Base-by-base conservation (phyloP, 1,140 invertebrate species). In the Ceratosolen fusciceps region DNA sequence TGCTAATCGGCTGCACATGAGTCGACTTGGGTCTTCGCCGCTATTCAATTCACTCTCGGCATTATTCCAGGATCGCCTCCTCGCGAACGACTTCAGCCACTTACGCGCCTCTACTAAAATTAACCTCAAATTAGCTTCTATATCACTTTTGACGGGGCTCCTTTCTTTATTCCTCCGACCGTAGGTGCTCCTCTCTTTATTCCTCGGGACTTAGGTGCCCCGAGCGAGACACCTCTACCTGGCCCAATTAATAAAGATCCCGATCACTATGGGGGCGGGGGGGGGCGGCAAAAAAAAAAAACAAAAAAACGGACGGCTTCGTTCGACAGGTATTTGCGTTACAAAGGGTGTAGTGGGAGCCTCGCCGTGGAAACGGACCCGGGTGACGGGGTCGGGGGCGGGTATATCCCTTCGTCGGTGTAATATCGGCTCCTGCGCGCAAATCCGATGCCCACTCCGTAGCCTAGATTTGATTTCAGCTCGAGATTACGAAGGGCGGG, bases 381-480 rank as follows among this genome's bases (percentile, higher is more conserved):
- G n/a, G n/a, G n/a, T n/a, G n/a, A n/a, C n/a, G n/a, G n/a, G n/a
- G n/a, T n/a, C n/a, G n/a, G n/a, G n/a, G n/a, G n/a, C n/a, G n/a
- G n/a, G 26, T 16, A 21, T 71, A 34, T 31, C 49, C 67, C 54
- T 67, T 54, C 56, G 62, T 31, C 47, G 74, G 56, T 68, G 26
- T 56, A 77, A 78, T 78, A 78, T 78, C 72, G 68, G 76, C 76
- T 76, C 39, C 3, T 24, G 34, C n/a, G 29, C 49, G 75, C 47
- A 71, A 58, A 60, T 58, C 34, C 52, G 24, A 77, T 70, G 47
- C 39, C 70, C 21, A 70, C 82, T 79, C 83, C 84, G 81, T 82
- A 84, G 79, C 81, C 83, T 83, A 86, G 83, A 87, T 87, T 86
- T 84, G 87, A 88, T 88, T 84, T 84, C 85, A 84, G 82, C 83